A percentile compares a stretch with the other conserved stretches of the same genome.
Conservation (phyloP, 2,113 vertebrate species). For the Bos taurus region DNA sequence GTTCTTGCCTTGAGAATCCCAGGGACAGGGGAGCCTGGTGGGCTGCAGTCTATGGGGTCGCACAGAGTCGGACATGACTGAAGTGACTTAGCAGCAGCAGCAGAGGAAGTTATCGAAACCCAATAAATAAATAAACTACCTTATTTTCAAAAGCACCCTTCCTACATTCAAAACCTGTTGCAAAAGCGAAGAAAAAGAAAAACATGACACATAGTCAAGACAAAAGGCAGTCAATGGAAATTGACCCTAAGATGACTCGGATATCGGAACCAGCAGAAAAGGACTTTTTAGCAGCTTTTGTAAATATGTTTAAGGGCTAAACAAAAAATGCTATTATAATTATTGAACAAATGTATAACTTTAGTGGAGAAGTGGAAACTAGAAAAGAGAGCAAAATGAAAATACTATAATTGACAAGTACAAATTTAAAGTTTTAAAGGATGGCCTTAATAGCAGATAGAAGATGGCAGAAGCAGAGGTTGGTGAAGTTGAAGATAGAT, state of each 20-base stretch:
- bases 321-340: not conserved
- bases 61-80: not conserved
- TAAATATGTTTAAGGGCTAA: not conserved
- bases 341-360: not conserved
- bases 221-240: not conserved
- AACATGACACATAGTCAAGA: not conserved
- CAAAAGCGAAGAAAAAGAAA: not conserved
- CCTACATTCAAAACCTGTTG: not conserved
- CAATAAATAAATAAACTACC: not conserved
- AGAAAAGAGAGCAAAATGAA: not conserved
- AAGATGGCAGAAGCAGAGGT: not conserved
- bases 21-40: not conserved
- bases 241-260: not conserved
- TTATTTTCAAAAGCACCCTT: not conserved
- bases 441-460: not conserved
- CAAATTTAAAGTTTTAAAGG: not conserved
- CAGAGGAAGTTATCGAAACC: not conserved
- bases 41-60: accelerated
- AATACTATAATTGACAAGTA: not conserved
- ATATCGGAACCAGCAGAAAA: not conserved
- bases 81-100: not conserved
- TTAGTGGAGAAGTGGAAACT: not conserved
- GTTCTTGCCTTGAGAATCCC: not conserved
- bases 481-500: not conserved
- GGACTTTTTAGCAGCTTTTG: not conserved